Conservation (phyloP, 2,888 invertebrate species). For the Linnaemya vulpina region DNA sequence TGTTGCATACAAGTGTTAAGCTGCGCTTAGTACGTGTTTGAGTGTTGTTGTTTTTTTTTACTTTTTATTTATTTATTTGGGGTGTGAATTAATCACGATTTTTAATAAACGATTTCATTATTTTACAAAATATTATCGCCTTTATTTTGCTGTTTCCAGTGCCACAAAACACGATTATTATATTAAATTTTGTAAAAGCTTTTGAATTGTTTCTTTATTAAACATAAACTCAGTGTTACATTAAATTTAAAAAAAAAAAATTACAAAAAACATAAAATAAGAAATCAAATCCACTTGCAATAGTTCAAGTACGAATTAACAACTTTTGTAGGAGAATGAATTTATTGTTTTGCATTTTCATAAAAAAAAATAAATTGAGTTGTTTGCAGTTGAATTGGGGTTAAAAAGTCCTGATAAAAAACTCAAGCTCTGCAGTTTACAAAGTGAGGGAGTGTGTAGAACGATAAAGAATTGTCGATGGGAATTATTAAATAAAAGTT, state of each 20-base stretch:
- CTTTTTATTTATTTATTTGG: too few relatives aligned
- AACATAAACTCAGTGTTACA: slow-evolving; percentile 1
- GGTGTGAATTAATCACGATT: slow-evolving; percentile 75
- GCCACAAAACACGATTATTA: slow-evolving; percentile 63
- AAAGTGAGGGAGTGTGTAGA: neutral
- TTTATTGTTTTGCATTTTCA: neutral
- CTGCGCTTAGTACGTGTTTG: neutral
- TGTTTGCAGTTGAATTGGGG: slow-evolving; percentile 44
- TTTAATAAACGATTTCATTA: slow-evolving; percentile 71
- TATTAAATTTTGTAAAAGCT: slow-evolving; percentile 45
- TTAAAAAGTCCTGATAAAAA: slow-evolving; percentile 5
- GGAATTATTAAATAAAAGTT: neutral
- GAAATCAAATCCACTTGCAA: slow-evolving; percentile 43
- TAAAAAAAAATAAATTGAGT: slow-evolving; percentile 51
- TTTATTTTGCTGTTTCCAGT: slow-evolving; percentile 24
- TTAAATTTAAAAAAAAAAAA: slow-evolving; percentile 5
- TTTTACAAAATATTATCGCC: slow-evolving; percentile 46
- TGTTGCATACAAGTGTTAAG: slow-evolving; percentile 20
- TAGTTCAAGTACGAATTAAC: slow-evolving; percentile 50
- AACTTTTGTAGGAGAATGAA: neutral
- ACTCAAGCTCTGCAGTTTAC: neutral
- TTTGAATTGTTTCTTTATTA: slow-evolving; percentile 37
- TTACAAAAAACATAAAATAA: too few relatives aligned
- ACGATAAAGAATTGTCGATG: neutral
- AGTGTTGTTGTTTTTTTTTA: too few relatives aligned